phyloP scores from a whole-genome alignment of 2,888 invertebrate genomes.

The Ephialtes manifestator region DNA sequence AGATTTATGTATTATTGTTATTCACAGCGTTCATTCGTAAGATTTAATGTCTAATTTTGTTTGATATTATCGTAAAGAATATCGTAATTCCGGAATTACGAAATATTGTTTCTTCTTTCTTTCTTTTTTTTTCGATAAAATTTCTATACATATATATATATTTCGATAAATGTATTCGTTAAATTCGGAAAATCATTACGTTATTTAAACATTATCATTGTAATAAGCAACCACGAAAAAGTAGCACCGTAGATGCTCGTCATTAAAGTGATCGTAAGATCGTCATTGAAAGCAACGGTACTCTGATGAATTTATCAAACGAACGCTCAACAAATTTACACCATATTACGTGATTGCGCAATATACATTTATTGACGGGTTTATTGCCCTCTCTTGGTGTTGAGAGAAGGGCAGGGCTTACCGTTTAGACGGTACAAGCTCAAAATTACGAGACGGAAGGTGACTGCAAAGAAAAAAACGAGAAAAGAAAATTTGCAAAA shows the following conservation, averaged over 20 bases:
- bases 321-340: constrained; percentile 57
- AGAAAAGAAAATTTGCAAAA: constrained; percentile 41
- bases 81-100: constrained; percentile 58
- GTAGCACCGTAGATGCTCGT: neutral
- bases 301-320: constrained; percentile 39
- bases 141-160: constrained; percentile 14
- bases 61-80: constrained; percentile 15
- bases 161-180: constrained; percentile 22
- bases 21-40: constrained; percentile 14
- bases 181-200: constrained; percentile 38
- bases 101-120: constrained; percentile 37
- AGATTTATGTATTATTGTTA: constrained; percentile 52
- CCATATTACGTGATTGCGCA: constrained; percentile 37
- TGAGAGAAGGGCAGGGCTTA: constrained; percentile 11
- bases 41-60: constrained; percentile 42
- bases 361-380: constrained; percentile 47
- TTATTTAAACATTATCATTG: constrained; percentile 15
- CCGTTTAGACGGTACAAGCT: constrained; percentile 30
- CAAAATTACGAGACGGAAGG: constrained; percentile 41
- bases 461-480: constrained; percentile 22
- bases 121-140: constrained; percentile 30
- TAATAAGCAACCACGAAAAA: neutral
- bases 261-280: constrained; percentile 12
- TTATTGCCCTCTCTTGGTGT: constrained; percentile 11
- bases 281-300: constrained; percentile 15